Base-by-base conservation (phyloP, 2,888 invertebrate genomes). In the Rhodophaea formosa region DNA sequence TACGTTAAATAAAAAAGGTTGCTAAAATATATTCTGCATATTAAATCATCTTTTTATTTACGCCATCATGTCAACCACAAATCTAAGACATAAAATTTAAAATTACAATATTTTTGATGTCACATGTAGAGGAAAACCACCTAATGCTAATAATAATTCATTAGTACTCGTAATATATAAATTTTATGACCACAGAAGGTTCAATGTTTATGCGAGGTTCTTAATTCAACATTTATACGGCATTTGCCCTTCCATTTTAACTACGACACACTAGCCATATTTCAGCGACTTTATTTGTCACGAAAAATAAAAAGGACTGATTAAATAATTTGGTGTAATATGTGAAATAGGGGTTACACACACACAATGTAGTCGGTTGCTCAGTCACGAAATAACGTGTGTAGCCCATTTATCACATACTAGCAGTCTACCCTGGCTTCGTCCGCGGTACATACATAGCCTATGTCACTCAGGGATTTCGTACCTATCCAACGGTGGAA, bases 51-150 rank as follows among this genome's bases (percentile, higher is more conserved):
- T 15, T 14, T 43, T 51, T 39, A 35, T 51, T 16, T n/a, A n/a
- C 16, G 17, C 39, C 51, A 17, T 16, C 16, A n/a, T 12, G 16
- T 32, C 12, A 35, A 51, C 51, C 51, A 51, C 51, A 51, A 51
- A 51, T 51, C 51, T 51, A 51, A 35, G 51, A 17, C 17, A 12
- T 51, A 30, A 32, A 16, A 23, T 51, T 51, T n/a, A 39, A 35
- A 51, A 16, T 35, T 35, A 17, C 16, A 51, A 35, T 49, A 16
- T 17, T 51, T 51, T 39, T 17, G 53, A 43, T 43, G 44, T 44
- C 44, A 14, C 14, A 53, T n/a, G 53, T 30, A 14, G 30, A 54
- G 53, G 53, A 54, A 54, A 54, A 54, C 43, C 53, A 32, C 53
- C 15, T 54, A 16, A 30, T 23, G 23, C 5, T 23, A 17, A 7